These are phyloP conservation scores for Tretioscincus oriximinensis DNA, from an alignment of 2,113 vertebrate genomes.

Conservation along the genomic window DNA sequence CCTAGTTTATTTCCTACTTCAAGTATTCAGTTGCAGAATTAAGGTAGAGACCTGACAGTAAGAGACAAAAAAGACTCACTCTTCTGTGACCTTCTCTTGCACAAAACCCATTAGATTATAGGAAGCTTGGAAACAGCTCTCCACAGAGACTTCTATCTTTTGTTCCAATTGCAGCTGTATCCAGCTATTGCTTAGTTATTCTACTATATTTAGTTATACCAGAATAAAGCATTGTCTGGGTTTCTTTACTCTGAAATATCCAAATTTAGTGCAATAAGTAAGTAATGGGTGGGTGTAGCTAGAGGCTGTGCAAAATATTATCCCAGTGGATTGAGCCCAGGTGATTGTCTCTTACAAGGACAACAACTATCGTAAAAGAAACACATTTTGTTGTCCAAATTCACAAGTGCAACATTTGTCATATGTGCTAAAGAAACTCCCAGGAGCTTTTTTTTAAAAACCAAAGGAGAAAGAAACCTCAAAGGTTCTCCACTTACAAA, in stretches of 20 bases:
- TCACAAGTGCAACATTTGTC: conserved; percentile 73
- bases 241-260: too few species aligned
- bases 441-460: conserved; percentile 66
- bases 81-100: neutral
- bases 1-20: conserved; percentile 76
- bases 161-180: neutral
- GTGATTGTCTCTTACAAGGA: conserved; percentile 57
- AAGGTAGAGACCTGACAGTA: conserved; percentile 73
- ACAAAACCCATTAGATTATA: neutral
- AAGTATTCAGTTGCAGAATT: conserved; percentile 81
- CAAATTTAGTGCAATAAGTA: too few species aligned
- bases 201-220: too few species aligned
- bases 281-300: too few species aligned
- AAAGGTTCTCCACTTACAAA: conserved; percentile 62
- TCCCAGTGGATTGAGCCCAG: conserved; percentile 20
- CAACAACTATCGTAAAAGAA: conserved; percentile 62
- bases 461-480: conserved; percentile 3
- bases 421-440: conserved; percentile 69
- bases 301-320: neutral
- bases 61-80: conserved; percentile 54
- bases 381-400: conserved; percentile 66
- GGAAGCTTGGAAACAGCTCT: neutral
- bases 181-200: too few species aligned
- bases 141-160: neutral
- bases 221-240: too few species aligned